Evolutionary conservation across 2,888 invertebrate genomes (phyloP).

Genomic region (Lottia scabra): DNA sequence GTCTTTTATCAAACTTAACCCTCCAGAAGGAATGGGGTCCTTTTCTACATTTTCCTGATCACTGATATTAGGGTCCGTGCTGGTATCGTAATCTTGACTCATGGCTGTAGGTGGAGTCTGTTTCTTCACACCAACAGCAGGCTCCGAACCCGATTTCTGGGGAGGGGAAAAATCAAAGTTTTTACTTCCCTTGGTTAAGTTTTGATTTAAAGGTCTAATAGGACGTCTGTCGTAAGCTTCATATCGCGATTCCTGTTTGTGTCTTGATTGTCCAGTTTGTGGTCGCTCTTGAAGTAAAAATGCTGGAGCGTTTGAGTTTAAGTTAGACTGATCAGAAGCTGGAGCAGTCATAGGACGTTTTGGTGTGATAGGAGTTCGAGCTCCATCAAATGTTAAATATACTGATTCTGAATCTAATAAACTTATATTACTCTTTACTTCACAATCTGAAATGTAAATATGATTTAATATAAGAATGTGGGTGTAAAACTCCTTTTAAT

Average conservation of each 20-base stretch:
- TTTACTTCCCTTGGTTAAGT: constrained; percentile 41
- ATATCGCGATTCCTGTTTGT: constrained; percentile 35
- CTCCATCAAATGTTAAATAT: constrained; percentile 57
- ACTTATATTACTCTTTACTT: constrained; percentile 50
- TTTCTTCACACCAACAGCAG: constrained; percentile 44
- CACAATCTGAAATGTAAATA: constrained; percentile 44
- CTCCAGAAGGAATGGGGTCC: constrained; percentile 17
- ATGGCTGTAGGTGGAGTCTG: constrained; percentile 48
- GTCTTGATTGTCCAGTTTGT: constrained; percentile 34
- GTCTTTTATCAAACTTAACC: constrained; percentile 25
- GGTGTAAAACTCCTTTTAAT: too few species aligned
- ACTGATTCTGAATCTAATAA: constrained; percentile 64
- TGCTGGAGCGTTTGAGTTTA: constrained; percentile 16
- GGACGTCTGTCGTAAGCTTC: constrained; percentile 53
- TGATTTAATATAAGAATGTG: too few species aligned
- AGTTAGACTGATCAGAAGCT: constrained; percentile 15
- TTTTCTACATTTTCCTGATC: constrained; percentile 24
- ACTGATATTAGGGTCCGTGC: constrained; percentile 45
- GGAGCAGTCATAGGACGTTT: constrained; percentile 51
- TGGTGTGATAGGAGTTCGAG: constrained; percentile 26
- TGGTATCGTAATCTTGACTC: constrained; percentile 56
- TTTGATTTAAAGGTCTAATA: constrained; percentile 54
- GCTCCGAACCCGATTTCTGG: constrained; percentile 48
- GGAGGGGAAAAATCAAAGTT: constrained; percentile 49
- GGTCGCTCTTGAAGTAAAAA: constrained; percentile 24